Percentiles rank a stretch among this genome's conserved stretches.
These are phyloP conservation scores for Mimumesa dahlbomi DNA, from an alignment of 2,888 invertebrate species.

Conservation along the genomic window DNA sequence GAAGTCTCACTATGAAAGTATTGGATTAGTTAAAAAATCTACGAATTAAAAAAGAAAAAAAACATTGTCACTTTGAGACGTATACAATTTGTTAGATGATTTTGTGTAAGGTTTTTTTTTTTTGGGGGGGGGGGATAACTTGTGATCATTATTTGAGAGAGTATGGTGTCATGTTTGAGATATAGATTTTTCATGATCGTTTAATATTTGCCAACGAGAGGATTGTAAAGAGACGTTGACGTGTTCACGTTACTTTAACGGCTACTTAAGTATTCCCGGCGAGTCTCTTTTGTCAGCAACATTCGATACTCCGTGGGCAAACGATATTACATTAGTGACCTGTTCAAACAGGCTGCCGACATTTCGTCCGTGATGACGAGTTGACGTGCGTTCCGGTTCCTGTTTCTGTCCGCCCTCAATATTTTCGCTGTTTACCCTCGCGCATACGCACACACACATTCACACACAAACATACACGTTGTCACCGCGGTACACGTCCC, in stretches of 20 bases:
- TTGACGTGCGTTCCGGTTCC: constrained; percentile 62
- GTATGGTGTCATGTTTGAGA: no score
- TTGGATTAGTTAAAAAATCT: no score
- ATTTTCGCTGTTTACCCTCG: constrained; percentile 42
- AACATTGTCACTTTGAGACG: no score
- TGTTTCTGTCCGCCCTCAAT: constrained; percentile 36
- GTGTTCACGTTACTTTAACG: background rate
- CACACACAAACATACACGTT: no score
- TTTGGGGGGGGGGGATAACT: no score
- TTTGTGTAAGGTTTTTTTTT: no score
- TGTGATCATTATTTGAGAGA: no score
- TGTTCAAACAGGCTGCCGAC: constrained; percentile 71
- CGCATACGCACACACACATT: no score
- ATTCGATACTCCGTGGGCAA: constrained; percentile 70
- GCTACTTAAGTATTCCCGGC: constrained; percentile 48
- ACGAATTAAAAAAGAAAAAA: no score
- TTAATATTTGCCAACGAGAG: background rate
- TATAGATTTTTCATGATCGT: no score
- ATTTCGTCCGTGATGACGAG: constrained; percentile 56
- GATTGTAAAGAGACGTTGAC: background rate
- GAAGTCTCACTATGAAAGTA: no score
- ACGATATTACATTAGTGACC: constrained; percentile 77
- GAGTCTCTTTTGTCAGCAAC: constrained; percentile 49
- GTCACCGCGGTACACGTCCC: constrained; percentile 22
- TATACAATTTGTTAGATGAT: no score